Evolutionary conservation across 2,888 invertebrate species (phyloP).

Genomic region (Chrysolina americana): DNA sequence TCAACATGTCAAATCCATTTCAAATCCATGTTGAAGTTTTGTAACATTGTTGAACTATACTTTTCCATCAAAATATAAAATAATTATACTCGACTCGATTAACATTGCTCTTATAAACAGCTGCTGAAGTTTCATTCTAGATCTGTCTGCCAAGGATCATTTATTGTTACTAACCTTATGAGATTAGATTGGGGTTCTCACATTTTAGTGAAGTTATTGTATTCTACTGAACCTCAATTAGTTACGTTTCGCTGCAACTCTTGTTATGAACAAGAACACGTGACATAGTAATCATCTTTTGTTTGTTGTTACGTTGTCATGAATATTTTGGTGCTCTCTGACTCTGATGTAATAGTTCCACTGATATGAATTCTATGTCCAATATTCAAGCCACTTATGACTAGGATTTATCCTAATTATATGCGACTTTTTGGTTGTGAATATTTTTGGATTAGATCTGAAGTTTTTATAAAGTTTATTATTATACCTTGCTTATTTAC

Average conservation of each 20-base stretch:
- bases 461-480: neutral
- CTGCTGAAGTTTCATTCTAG: too few relatives aligned
- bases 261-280: too few relatives aligned
- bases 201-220: too few relatives aligned
- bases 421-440: neutral
- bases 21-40: neutral
- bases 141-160: neutral
- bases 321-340: constrained; percentile 4
- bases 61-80: too few relatives aligned
- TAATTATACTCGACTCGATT: too few relatives aligned
- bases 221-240: neutral
- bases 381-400: too few relatives aligned
- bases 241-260: too few relatives aligned
- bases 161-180: constrained; percentile 11
- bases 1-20: neutral
- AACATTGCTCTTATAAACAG: too few relatives aligned
- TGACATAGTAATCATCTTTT: neutral
- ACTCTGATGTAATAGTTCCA: neutral
- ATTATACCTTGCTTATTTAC: neutral
- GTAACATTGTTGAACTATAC: neutral
- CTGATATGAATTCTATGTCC: too few relatives aligned
- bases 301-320: neutral
- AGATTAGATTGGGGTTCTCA: constrained; percentile 1
- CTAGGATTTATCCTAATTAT: too few relatives aligned
- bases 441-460: neutral